Conservation (phyloP, 2,113 vertebrate species). For the Condylura cristata region DNA sequence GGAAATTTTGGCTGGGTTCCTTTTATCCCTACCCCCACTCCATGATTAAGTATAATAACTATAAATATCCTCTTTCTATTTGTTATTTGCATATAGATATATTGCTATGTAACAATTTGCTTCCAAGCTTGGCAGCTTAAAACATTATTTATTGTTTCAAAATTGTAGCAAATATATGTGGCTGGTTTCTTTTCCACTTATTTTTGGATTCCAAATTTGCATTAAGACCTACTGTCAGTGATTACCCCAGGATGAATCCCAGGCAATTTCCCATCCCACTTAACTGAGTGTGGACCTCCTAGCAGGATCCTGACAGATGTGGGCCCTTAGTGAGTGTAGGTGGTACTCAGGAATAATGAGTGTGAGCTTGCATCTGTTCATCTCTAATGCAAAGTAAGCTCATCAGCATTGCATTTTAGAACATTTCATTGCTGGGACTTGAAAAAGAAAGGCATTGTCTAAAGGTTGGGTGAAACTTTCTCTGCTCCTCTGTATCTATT, state of each 20-base stretch:
- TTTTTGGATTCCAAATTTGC: neutral
- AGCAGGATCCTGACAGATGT: neutral
- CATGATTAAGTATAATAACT: neutral
- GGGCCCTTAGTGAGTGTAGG: neutral
- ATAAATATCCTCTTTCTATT: neutral
- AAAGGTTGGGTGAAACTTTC: neutral
- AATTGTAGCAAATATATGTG: neutral
- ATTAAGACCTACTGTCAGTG: neutral
- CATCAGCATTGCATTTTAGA: neutral
- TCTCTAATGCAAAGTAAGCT: neutral
- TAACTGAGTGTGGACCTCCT: neutral
- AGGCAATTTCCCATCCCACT: neutral
- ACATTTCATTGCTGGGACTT: neutral
- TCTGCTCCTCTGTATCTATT: neutral
- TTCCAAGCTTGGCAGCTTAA: neutral
- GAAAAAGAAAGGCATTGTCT: neutral
- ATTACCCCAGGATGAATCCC: neutral
- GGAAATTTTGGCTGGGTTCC: neutral
- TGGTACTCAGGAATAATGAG: neutral
- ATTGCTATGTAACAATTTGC: neutral
- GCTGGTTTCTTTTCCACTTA: neutral
- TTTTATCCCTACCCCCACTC: neutral
- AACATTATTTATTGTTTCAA: neutral
- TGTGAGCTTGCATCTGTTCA: neutral
- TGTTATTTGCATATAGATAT: neutral